A percentile compares a stretch with the other conserved stretches of the same genome.
phyloP scores from a whole-genome alignment of 2,113 vertebrate genomes.

The Elanoides forficatus region DNA sequence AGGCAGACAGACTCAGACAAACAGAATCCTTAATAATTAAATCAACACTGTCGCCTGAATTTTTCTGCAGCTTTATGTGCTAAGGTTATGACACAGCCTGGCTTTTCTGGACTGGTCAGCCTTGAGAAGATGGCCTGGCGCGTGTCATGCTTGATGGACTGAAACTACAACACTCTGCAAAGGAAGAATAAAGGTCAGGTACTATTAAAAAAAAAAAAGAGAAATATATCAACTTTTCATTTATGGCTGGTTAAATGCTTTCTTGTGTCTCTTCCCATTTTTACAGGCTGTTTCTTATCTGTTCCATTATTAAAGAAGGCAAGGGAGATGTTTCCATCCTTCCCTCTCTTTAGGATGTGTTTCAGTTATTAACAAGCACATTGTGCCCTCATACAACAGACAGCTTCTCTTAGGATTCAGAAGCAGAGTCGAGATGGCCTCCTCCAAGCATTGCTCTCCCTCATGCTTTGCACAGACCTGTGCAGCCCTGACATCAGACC shows the following conservation, averaged over 20 bases:
- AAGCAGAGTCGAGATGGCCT: neutral
- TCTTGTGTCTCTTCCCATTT: neutral
- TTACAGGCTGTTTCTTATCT: neutral
- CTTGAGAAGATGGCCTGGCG: neutral
- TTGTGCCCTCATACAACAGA: neutral
- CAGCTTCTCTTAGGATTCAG: neutral
- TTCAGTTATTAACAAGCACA: neutral
- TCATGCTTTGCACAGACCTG: neutral
- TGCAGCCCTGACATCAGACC: neutral
- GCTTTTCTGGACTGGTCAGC: neutral
- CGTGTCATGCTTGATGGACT: neutral
- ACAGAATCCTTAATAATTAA: constrained; percentile 15
- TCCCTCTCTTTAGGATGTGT: neutral
- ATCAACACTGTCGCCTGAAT: neutral
- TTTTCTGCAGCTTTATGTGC: neutral
- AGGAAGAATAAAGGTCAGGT: neutral
- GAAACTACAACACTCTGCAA: neutral
- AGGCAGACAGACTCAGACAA: constrained; percentile 11
- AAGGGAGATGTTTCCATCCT: neutral
- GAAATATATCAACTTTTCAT: neutral
- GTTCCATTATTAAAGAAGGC: neutral
- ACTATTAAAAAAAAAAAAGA: neutral
- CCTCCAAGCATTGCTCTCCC: neutral
- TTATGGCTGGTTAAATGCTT: neutral
- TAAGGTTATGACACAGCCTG: neutral